phyloP scores from a whole-genome alignment of 1,140 invertebrate species.

The Orius insidiosus region DNA sequence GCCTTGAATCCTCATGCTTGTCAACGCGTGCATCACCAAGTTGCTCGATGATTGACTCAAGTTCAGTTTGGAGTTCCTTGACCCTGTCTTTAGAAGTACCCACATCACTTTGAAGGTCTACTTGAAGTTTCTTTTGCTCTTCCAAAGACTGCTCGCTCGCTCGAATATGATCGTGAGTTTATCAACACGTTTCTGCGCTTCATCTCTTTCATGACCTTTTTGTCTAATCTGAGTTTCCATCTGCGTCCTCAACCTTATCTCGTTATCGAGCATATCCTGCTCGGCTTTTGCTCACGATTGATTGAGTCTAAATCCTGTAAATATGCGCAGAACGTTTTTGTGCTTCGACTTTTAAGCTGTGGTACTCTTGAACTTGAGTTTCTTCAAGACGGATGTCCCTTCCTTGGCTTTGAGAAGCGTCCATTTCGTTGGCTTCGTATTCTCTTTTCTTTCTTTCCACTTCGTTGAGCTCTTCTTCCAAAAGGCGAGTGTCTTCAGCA shows the following conservation, averaged over 20 bases:
- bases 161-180: slow-evolving; percentile 88
- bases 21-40: slow-evolving; percentile 95
- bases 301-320: slow-evolving; percentile 88
- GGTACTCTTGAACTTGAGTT: slow-evolving; percentile 86
- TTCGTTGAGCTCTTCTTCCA: slow-evolving; percentile 73
- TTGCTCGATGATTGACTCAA: slow-evolving; percentile 80
- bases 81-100: slow-evolving; percentile 78
- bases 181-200: slow-evolving; percentile 82
- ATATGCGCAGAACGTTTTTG: slow-evolving; percentile 78
- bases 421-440: slow-evolving; percentile 53
- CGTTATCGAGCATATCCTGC: slow-evolving; percentile 88
- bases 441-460: slow-evolving; percentile 75
- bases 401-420: slow-evolving; percentile 54
- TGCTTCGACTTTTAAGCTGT: slow-evolving; percentile 91
- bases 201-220: slow-evolving; percentile 80
- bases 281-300: slow-evolving; percentile 93
- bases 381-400: slow-evolving; percentile 85
- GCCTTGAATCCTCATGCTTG: slow-evolving; percentile 88
- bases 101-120: slow-evolving; percentile 68
- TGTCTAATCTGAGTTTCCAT: slow-evolving; percentile 77
- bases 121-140: slow-evolving; percentile 65
- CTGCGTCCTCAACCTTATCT: slow-evolving; percentile 70
- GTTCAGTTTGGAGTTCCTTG: slow-evolving; percentile 67
- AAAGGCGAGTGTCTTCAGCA: slow-evolving; percentile 27
- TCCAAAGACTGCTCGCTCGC: slow-evolving; percentile 75